These are phyloP conservation scores for Platysternon megacephalum DNA, from an alignment of 2,113 vertebrate species.

Conservation along the genomic window DNA sequence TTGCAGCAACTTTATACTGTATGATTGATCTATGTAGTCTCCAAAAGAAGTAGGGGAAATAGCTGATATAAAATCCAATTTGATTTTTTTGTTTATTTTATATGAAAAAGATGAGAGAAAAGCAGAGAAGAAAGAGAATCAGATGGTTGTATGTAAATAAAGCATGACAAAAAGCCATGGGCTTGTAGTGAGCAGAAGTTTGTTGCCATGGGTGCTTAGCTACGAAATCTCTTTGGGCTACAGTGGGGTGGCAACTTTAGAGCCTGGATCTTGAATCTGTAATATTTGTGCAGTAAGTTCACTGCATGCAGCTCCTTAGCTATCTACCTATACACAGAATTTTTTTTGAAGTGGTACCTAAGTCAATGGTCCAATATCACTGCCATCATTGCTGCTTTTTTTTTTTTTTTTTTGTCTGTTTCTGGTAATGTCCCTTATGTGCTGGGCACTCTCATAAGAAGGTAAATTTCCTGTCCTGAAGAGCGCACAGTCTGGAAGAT, in stretches of 20 bases:
- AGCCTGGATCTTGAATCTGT: neutral
- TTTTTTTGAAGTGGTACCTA: constrained; percentile 54
- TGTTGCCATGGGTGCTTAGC: neutral
- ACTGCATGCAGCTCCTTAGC: constrained; percentile 61
- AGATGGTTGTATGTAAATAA: neutral
- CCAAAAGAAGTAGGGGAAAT: constrained; percentile 1
- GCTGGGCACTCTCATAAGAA: neutral
- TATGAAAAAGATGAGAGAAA: neutral
- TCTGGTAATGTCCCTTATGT: constrained; percentile 4
- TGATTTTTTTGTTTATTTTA: neutral
- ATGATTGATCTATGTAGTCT: neutral
- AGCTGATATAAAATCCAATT: constrained; percentile 27
- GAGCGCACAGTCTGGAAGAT: neutral
- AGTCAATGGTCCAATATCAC: constrained; percentile 49
- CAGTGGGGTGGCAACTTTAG: constrained; percentile 18
- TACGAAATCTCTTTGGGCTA: constrained; percentile 30
- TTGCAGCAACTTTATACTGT: constrained; percentile 1
- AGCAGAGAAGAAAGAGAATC: neutral
- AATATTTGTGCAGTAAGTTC: constrained; percentile 34
- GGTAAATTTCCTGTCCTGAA: neutral
- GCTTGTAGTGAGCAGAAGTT: neutral
- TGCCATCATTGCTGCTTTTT: constrained; percentile 21
- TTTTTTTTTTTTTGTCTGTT: constrained; percentile 19
- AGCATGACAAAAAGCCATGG: neutral
- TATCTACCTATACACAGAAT: constrained; percentile 31